Conservation (phyloP, 2,797 vertebrate species). For the Stomatorhinus walkeri region DNA sequence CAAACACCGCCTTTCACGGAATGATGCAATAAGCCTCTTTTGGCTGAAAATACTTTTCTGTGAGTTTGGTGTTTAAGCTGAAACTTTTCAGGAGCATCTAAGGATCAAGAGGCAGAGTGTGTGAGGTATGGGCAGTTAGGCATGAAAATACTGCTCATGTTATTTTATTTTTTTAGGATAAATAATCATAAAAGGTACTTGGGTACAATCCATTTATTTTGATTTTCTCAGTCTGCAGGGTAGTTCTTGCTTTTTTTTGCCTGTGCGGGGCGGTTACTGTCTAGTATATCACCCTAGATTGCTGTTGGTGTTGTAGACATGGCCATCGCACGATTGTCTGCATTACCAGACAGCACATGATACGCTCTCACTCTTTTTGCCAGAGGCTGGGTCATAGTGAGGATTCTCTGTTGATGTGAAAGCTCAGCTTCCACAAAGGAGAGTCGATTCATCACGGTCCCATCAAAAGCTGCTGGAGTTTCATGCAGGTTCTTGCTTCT, state of each 20-base stretch:
- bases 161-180: background rate
- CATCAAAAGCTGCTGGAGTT: background rate
- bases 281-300: background rate
- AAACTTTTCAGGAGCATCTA: background rate
- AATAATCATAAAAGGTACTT: background rate
- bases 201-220: background rate
- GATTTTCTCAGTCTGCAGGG: background rate
- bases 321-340: background rate
- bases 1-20: background rate
- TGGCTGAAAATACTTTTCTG: background rate
- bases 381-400: background rate
- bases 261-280: background rate
- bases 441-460: background rate
- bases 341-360: background rate
- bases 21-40: conserved; percentile 16
- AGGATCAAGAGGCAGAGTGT: background rate
- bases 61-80: background rate
- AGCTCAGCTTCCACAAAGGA: background rate
- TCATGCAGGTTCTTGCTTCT: background rate
- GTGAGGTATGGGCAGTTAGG: background rate
- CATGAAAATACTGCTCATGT: background rate
- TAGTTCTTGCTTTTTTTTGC: background rate
- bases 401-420: background rate
- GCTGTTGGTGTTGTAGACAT: background rate
- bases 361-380: background rate